Evolutionary conservation across 1,140 invertebrate species (phyloP).

Genomic region (Lordiphosa stackelbergi): DNA sequence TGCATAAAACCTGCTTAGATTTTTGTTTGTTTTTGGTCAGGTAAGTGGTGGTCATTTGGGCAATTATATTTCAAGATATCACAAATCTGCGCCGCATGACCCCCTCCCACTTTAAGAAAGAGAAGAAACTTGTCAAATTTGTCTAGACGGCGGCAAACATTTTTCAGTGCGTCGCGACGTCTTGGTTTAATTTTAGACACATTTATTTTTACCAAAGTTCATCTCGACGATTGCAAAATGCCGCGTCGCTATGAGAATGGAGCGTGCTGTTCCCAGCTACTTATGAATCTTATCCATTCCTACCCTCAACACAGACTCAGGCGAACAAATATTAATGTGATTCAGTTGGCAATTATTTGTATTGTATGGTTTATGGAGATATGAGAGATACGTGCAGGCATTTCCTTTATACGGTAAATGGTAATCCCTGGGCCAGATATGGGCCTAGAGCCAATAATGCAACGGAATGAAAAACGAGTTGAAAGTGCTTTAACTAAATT

Average conservation of each 20-base stretch:
- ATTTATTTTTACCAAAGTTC: conserved; percentile 58
- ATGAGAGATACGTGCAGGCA: not conserved
- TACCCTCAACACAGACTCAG: too few relatives aligned
- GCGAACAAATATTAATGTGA: not conserved
- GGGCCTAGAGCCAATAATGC: too few relatives aligned
- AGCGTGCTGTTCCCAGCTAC: conserved; percentile 20
- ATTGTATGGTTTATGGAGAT: not conserved
- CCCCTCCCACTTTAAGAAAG: not conserved
- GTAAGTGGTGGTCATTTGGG: conserved; percentile 24
- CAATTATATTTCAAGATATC: not conserved
- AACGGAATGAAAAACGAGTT: too few relatives aligned
- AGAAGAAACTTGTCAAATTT: conserved; percentile 47
- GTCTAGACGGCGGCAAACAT: conserved; percentile 57
- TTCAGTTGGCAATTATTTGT: too few relatives aligned
- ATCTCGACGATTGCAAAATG: conserved; percentile 3
- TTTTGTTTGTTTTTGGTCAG: too few relatives aligned
- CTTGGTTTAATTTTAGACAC: conserved; percentile 58
- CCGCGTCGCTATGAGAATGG: conserved; percentile 14
- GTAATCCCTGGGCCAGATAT: too few relatives aligned
- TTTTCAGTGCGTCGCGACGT: conserved; percentile 64
- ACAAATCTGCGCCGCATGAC: not conserved
- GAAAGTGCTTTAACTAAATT: too few relatives aligned
- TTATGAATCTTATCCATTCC: too few relatives aligned
- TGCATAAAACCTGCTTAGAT: conserved; percentile 31
- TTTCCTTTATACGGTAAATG: not conserved